phyloP scores from a whole-genome alignment of 2,113 vertebrate genomes.

The Perca fluviatilis region DNA sequence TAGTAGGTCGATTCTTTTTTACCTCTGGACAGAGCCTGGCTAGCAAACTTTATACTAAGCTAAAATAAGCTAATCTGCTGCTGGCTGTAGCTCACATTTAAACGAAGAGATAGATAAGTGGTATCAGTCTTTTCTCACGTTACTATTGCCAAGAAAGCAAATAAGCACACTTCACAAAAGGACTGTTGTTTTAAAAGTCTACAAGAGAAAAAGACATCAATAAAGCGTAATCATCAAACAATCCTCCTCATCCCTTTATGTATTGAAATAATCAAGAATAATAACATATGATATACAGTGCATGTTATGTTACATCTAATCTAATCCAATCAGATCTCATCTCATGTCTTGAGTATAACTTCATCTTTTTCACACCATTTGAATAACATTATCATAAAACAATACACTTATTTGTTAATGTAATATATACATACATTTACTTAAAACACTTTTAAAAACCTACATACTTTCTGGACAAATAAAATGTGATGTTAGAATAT shows the following conservation, averaged over 20 bases:
- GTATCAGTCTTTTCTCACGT: not conserved
- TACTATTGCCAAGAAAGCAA: not conserved
- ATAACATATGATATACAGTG: not conserved
- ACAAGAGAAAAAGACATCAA: not conserved
- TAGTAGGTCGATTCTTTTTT: not conserved
- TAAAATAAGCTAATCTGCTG: not conserved
- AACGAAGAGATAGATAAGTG: not conserved
- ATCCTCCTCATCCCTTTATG: not conserved
- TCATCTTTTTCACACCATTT: not conserved
- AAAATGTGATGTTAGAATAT: too few species aligned
- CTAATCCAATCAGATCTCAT: not conserved
- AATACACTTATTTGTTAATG: not conserved
- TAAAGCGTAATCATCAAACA: not conserved
- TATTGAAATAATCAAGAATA: not conserved
- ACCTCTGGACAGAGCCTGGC: not conserved
- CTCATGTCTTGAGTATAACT: not conserved
- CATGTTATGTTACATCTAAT: not conserved
- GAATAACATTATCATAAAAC: not conserved
- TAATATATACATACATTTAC: too few species aligned
- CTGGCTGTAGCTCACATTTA: slow-evolving; percentile 1
- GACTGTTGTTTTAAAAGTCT: not conserved
- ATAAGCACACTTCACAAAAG: not conserved
- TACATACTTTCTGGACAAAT: too few species aligned
- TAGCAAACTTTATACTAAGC: not conserved
- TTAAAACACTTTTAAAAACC: too few species aligned